phyloP scores from a whole-genome alignment of 2,797 vertebrate genomes.

The Synaphobranchus kaupii region DNA sequence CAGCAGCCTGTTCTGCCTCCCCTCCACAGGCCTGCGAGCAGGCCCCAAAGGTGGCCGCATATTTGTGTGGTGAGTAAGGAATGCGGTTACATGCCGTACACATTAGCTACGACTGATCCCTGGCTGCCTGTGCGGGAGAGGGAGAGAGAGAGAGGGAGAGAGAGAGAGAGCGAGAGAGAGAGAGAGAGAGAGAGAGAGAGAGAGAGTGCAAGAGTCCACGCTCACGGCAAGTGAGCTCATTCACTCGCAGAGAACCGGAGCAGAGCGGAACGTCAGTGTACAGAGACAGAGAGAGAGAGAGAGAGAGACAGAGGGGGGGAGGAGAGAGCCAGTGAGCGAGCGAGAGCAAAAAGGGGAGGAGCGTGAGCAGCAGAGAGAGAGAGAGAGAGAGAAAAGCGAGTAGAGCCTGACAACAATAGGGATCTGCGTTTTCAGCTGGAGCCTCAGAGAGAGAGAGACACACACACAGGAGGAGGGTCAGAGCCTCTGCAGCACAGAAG shows the following conservation, averaged over 20 bases:
- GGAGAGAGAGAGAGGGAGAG: not conserved
- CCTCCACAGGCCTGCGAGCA: slow-evolving; percentile 35
- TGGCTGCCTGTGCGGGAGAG: slow-evolving; percentile 9
- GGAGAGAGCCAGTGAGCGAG: slow-evolving; percentile 8
- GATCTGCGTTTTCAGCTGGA: slow-evolving; percentile 69
- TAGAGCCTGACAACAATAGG: slow-evolving; percentile 73
- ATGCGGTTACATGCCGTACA: slow-evolving; percentile 90
- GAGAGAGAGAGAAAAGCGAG: slow-evolving; percentile 12
- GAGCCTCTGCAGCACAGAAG: slow-evolving; percentile 1
- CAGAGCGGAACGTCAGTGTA: not conserved
- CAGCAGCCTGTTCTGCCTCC: not conserved
- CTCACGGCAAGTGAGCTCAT: slow-evolving; percentile 30
- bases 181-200: not conserved
- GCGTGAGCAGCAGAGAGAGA: slow-evolving; percentile 23
- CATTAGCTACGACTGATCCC: slow-evolving; percentile 70
- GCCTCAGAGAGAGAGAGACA: slow-evolving; percentile 59
- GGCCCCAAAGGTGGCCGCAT: slow-evolving; percentile 79
- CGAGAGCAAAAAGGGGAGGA: slow-evolving; percentile 1
- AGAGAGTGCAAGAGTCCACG: slow-evolving; percentile 18
- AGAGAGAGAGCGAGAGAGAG: not conserved
- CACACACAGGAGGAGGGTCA: slow-evolving; percentile 42
- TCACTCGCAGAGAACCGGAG: not conserved
- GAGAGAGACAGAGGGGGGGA: not conserved
- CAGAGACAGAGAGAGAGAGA: slow-evolving; percentile 8
- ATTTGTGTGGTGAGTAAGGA: slow-evolving; percentile 92